Evolutionary conservation across 2,113 vertebrate genomes (phyloP), one percentile per base, ranked within the genome.

Genomic region (Rhinopomastus cyanomelas): DNA sequence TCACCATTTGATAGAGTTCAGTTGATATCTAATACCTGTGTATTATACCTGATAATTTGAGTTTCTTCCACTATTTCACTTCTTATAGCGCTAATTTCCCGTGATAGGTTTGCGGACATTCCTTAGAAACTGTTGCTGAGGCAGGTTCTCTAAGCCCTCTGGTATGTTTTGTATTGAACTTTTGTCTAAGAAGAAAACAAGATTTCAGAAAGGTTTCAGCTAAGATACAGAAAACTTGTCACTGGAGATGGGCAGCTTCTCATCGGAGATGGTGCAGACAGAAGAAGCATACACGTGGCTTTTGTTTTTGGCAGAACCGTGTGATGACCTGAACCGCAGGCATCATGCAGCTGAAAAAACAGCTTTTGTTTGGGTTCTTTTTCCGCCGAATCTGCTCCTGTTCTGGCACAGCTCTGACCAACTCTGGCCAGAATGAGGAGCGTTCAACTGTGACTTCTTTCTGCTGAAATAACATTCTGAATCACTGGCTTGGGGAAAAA

Each of bases 341-440:
- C 32, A 11, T 55, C 29, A 71, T 49, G 65, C 68, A 94, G 86
- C 37, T 95, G 83, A 81, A 85, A 81, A 90, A 90, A 59, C 32
- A 64, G 10, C 2, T 85, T 81, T 77, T 94, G 64, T 83, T 77
- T 92, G 60, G 14, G 34, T 78, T 84, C 20, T 11, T 86, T 81
- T 90, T 66, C 55, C 81, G 34, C 53, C 64, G 65, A 84, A 71
- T 88, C 80, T 44, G 56, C 52, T 94, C 37, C 73, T 78, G 60
- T 75, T 83, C 69, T 95, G 88, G 90, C 80, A 39, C 18, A 78
- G 23, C 49, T 94, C 69, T 90, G 53, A 69, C 9, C 27, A 65
- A 29, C 39, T 81, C 75, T 81, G 73, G 65, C 77, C 48, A 91
- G 79, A 87, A 55, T 34, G 89, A 89, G 56, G 44, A 90, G 69